phyloP scores from a whole-genome alignment of 2,113 vertebrate species.

The Nycticebus coucang region DNA sequence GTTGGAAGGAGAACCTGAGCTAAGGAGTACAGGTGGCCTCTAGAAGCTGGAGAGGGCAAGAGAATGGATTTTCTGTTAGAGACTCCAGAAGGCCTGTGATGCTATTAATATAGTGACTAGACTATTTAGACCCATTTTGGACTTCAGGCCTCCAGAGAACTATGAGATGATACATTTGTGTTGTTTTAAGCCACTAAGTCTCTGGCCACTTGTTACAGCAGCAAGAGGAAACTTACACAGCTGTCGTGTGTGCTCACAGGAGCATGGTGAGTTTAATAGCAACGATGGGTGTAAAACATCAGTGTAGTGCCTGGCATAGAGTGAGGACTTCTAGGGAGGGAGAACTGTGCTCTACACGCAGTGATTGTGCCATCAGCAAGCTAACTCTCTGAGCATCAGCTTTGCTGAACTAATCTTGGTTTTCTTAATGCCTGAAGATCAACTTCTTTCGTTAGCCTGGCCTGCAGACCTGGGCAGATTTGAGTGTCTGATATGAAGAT shows the following conservation, averaged over 20 bases:
- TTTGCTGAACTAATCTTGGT: background rate
- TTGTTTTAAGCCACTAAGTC: background rate
- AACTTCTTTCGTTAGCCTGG: background rate
- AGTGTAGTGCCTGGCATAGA: rapidly evolving
- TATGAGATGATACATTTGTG: background rate
- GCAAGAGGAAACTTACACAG: background rate
- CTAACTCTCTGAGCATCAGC: background rate
- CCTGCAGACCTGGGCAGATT: background rate
- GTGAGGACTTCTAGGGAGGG: rapidly evolving
- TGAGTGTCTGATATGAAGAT: background rate
- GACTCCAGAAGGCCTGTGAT: background rate
- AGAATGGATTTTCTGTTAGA: background rate
- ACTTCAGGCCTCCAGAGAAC: background rate
- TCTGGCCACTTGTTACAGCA: background rate
- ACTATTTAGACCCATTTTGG: background rate
- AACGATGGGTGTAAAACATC: rapidly evolving
- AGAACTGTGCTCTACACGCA: too few relatives aligned
- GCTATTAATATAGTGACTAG: background rate
- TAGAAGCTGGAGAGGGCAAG: background rate
- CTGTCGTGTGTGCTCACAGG: too few relatives aligned
- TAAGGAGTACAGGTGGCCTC: background rate
- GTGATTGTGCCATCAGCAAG: rapidly evolving
- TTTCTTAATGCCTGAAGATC: background rate
- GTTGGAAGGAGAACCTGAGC: background rate
- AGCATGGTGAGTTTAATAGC: too few relatives aligned